Evolutionary conservation across 2,888 invertebrate genomes (phyloP).

Genomic region (Athetis lepigone): DNA sequence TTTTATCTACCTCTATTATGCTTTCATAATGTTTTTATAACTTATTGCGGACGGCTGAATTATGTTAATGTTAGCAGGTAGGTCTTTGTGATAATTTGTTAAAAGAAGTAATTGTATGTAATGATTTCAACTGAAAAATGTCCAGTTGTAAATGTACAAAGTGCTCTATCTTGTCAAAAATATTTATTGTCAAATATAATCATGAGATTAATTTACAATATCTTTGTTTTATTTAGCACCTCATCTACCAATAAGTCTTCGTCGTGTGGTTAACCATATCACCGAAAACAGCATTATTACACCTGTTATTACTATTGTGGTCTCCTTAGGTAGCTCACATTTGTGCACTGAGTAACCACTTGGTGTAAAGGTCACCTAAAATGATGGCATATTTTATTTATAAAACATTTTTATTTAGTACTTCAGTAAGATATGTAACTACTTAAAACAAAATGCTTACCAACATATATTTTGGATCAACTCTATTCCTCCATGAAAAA

Average conservation of each 20-base stretch:
- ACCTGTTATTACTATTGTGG: slow-evolving; percentile 75
- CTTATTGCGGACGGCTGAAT: no score
- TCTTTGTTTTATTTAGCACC: slow-evolving; percentile 59
- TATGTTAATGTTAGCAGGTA: no score
- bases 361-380: slow-evolving; percentile 79
- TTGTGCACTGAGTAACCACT: slow-evolving; percentile 76
- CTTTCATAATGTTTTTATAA: no score
- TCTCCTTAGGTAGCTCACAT: slow-evolving; percentile 81
- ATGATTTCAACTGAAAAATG: slow-evolving; percentile 61
- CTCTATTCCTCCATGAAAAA: slow-evolving; percentile 98
- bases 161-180: slow-evolving; percentile 89
- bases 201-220: slow-evolving; percentile 75
- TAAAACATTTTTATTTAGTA: background rate
- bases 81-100: no score
- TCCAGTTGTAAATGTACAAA: slow-evolving; percentile 79
- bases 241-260: slow-evolving; percentile 67
- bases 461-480: slow-evolving; percentile 97
- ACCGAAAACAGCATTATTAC: slow-evolving; percentile 69
- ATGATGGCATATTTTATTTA: slow-evolving; percentile 39
- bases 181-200: slow-evolving; percentile 89
- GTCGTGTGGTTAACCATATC: slow-evolving; percentile 61
- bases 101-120: slow-evolving; percentile 64
- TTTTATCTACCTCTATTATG: no score
- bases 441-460: no score
- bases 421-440: no score